Percentiles rank a stretch among this genome's conserved stretches.
phyloP scores from a whole-genome alignment of 2,888 invertebrate genomes.

The Leptopilina syphax region DNA sequence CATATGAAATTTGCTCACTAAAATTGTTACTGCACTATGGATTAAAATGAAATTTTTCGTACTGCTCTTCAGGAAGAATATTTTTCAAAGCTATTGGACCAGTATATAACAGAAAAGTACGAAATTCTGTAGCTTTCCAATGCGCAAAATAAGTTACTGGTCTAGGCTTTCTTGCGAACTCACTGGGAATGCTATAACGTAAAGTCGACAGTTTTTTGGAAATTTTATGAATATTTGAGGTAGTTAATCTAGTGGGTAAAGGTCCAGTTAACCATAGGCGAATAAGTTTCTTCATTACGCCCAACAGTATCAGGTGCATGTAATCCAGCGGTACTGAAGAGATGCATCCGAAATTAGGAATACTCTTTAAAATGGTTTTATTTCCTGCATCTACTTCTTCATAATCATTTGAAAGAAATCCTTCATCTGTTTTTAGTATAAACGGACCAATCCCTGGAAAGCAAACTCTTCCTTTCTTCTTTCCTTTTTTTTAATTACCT shows the following conservation, averaged over 20 bases:
- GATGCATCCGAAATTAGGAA: neutral
- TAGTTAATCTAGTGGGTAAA: constrained; percentile 46
- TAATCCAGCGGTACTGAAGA: neutral
- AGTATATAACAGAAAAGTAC: too few relatives aligned
- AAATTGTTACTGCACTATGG: too few relatives aligned
- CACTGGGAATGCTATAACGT: neutral
- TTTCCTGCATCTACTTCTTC: neutral
- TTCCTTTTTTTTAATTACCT: neutral
- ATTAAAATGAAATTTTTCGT: too few relatives aligned
- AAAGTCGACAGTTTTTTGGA: neutral
- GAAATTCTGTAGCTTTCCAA: too few relatives aligned
- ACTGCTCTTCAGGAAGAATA: too few relatives aligned
- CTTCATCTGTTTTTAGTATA: neutral
- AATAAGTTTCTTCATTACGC: neutral
- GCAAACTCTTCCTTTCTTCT: too few relatives aligned
- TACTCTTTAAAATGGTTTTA: neutral
- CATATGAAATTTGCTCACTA: too few relatives aligned
- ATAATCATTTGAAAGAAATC: neutral
- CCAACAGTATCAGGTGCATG: neutral
- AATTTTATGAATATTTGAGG: neutral
- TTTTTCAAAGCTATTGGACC: too few relatives aligned
- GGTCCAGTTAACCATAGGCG: neutral
- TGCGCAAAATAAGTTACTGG: too few relatives aligned
- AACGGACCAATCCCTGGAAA: neutral
- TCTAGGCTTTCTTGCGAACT: too few relatives aligned